Base-by-base conservation (phyloP, 2,113 vertebrate species). In the Epinephelus lanceolatus region DNA sequence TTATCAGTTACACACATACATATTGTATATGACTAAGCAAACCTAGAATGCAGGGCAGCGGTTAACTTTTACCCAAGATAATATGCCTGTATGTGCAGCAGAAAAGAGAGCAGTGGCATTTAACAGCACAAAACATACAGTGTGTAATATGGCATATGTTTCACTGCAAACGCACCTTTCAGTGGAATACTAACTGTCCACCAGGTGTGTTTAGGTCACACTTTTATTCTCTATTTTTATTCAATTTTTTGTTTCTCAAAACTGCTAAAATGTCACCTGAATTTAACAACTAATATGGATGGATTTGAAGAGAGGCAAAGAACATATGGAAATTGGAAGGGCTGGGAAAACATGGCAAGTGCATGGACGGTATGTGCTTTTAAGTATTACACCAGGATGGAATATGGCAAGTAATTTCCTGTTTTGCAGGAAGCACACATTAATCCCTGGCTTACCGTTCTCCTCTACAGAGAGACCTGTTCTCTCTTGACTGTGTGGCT, bases 371-470 rank as follows among this genome's bases (percentile, higher is more conserved):
- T 75, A 70, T 79, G 69, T 78, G 76, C 70, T 55, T 19, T 80
- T 47, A 63, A 60, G 59, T 65, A 8, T 55, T 47, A 62, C 55
- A 67, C 5, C 5, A 30, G 72, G 75, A 71, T 19, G 51, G 21
- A 72, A 51, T 33, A 57, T 25, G 71, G 21, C 45, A 78, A 45
- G 78, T 75, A n/a, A 71, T 67, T 83, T 86, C 83, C 86, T 89
- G 78, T 88, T 78, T 76, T 87, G 30, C 65, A 63, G 30, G 57
- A 62, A 56, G 2, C 65, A 1, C 69, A 66, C 56, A 68, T 78
- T 62, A 66, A 63, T 71, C 37, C 63, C 19, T 72, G 80, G 23
- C 85, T 91, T 88, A 93, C 93, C 91, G 89, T 90, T 85, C 4
- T 75, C 53, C 47, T 40, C 67, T 18, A 56, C 56, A 78, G 79